These are phyloP conservation scores for Plestiodon gilberti DNA, from an alignment of 2,113 vertebrate species.

Conservation along the genomic window DNA sequence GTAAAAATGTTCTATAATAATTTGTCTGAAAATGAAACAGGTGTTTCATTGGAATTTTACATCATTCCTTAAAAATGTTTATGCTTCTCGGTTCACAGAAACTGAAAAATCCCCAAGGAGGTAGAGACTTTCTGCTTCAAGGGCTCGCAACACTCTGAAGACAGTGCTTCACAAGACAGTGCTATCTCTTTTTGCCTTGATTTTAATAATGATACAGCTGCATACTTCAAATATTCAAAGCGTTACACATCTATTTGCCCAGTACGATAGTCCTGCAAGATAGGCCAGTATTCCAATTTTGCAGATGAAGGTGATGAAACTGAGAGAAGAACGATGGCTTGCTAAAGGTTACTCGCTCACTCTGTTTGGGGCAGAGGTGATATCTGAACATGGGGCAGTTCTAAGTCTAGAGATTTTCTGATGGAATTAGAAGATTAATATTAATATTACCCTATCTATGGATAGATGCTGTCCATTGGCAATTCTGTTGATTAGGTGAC, in stretches of 20 bases:
- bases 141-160: background rate
- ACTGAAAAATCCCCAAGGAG: conserved; percentile 6
- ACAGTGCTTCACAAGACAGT: background rate
- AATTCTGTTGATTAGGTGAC: background rate
- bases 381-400: background rate
- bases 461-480: background rate
- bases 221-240: background rate
- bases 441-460: too few relatives aligned
- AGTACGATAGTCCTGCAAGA: background rate
- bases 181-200: background rate
- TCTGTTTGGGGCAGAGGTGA: background rate
- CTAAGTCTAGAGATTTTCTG: background rate
- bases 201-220: background rate
- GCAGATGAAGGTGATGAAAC: background rate
- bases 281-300: background rate
- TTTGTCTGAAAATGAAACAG: background rate
- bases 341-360: too few relatives aligned
- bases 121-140: background rate
- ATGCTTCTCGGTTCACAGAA: background rate
- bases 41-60: background rate
- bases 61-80: conserved; percentile 16
- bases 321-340: background rate
- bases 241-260: background rate
- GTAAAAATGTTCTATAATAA: conserved; percentile 14
- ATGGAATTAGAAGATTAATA: background rate